Evolutionary conservation across 2,888 invertebrate genomes (phyloP).

Genomic region (Penaeus monodon): DNA sequence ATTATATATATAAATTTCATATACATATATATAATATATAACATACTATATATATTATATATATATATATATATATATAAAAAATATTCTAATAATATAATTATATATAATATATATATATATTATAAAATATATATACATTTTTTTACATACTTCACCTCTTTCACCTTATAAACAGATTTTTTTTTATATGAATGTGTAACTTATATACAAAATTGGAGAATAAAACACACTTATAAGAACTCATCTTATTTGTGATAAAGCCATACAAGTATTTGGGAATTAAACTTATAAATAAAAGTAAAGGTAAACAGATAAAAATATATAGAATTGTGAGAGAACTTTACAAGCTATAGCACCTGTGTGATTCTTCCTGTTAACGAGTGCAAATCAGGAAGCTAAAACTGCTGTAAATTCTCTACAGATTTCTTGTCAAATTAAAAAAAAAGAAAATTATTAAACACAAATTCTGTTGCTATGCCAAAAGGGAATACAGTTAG

Average conservation of each 20-base stretch:
- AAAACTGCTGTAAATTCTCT: slow-evolving; percentile 7
- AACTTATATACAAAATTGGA: background rate
- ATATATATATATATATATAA: slow-evolving; percentile 8
- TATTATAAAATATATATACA: background rate
- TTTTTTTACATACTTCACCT: background rate
- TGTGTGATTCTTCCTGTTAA: slow-evolving; percentile 39
- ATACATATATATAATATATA: background rate
- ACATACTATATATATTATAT: slow-evolving; percentile 3
- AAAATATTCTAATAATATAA: too few relatives aligned
- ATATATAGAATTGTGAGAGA: slow-evolving; percentile 49
- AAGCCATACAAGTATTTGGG: slow-evolving; percentile 55
- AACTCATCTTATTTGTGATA: slow-evolving; percentile 44
- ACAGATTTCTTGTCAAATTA: slow-evolving; percentile 2
- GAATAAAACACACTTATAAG: slow-evolving; percentile 1
- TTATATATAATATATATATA: background rate
- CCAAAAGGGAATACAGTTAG: slow-evolving; percentile 13
- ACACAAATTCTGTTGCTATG: slow-evolving; percentile 11
- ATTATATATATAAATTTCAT: slow-evolving; percentile 11
- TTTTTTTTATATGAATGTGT: background rate
- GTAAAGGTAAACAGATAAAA: slow-evolving; percentile 37
- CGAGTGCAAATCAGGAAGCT: slow-evolving; percentile 37
- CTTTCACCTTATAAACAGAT: background rate
- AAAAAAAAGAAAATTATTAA: slow-evolving; percentile 18
- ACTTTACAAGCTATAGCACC: slow-evolving; percentile 57
- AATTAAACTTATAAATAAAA: slow-evolving; percentile 53